Base-by-base conservation (phyloP, 2,113 vertebrate genomes). In the Gopherus flavomarginatus region DNA sequence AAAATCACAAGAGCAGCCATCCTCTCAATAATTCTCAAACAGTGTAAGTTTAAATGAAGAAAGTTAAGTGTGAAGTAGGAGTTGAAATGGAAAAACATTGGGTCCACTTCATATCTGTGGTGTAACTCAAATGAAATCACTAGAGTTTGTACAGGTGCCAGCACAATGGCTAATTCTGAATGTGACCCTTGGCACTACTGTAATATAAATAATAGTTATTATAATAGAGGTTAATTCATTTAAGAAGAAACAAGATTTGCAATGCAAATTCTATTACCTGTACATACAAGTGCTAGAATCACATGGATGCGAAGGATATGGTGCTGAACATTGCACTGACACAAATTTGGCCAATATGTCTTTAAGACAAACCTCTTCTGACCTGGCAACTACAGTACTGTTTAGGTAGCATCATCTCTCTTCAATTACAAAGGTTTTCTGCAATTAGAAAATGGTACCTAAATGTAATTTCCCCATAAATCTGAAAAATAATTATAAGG, bases 31-130 rank as follows among this genome's bases (percentile, higher is more conserved):
- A 88, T 75, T 90, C 81, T 93, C 29, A 90, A 90, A 47, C 12
- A 62, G 85, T 29, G 86, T 88, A 88, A 91, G 85, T 85, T 94
- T 94, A 81, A 97, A 93, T 86, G 90, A 94, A 96, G 93, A 90
- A 81, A 87, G 52, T 87, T 86, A 93, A 95, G 5, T 85, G 22
- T 88, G 12, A 79, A 35, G 65, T 38, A 72, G n/a, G n/a, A 38
- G 19, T 24, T 79, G 27, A 86, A 38, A 72, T 92, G 69, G 88
- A 92, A 95, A 95, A 95, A 93, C 49, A 90, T 53, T 86, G 81
- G 50, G 11, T 82, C 65, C 8, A 72, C n/a, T 22, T 72, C 65
- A 72, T 38, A 35, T 72, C 65, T 72, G 65, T 72, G n/a, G n/a
- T 72, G n/a, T 35, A 72, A 72, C 19, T 21, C n/a, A 72, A 38